These are phyloP conservation scores for Drosophila neoperkinsi DNA, from an alignment of 2,888 invertebrate genomes.

Conservation along the genomic window DNA sequence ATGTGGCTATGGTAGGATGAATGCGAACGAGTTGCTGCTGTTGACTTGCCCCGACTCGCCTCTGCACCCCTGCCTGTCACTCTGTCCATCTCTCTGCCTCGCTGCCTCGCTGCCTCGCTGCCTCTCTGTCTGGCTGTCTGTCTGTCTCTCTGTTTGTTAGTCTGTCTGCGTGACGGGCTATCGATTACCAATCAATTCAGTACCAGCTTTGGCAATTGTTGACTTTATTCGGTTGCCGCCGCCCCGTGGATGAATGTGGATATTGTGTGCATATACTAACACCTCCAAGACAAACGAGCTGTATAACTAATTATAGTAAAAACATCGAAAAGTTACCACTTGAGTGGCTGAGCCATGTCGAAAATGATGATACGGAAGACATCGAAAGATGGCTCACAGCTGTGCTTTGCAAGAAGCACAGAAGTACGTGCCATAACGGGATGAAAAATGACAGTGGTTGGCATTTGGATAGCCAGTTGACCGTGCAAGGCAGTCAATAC, in stretches of 20 bases:
- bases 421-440: conserved; percentile 27
- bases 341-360: neutral
- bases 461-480: conserved; percentile 27
- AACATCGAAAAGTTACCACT: conserved; percentile 9
- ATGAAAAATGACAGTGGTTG: conserved; percentile 43
- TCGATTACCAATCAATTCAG: conserved; percentile 76
- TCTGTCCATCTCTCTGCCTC: neutral
- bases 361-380: neutral
- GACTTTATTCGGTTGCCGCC: conserved; percentile 64
- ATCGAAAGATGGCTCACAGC: neutral
- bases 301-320: conserved; percentile 28
- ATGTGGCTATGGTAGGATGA: conserved; percentile 5
- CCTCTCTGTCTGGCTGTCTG: neutral
- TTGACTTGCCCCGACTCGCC: neutral
- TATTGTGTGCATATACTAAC: neutral
- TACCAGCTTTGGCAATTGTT: conserved; percentile 66
- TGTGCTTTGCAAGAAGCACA: neutral
- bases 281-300: neutral
- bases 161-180: conserved; percentile 36
- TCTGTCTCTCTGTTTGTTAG: conserved; percentile 3
- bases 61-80: neutral
- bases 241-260: conserved; percentile 8
- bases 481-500: conserved; percentile 38
- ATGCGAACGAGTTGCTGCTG: conserved; percentile 42
- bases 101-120: neutral